These are phyloP conservation scores for Ctenodactylus gundi DNA, from an alignment of 2,113 vertebrate species.

Conservation along the genomic window DNA sequence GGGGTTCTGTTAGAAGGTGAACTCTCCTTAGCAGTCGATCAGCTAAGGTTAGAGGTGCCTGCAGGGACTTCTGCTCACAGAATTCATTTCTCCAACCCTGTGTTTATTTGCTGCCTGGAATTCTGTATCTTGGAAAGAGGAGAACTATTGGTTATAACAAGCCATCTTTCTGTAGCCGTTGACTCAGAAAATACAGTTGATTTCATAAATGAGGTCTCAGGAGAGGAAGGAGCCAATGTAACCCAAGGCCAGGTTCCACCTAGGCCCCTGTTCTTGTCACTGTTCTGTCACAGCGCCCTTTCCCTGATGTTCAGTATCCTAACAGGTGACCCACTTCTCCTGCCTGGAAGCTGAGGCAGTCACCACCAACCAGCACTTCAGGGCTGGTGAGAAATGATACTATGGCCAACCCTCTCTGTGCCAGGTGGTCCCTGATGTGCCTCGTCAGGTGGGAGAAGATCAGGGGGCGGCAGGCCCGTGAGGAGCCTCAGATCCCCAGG, in stretches of 20 bases:
- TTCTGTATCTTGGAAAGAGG: neutral
- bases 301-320: neutral
- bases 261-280: rapidly evolving
- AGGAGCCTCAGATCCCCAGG: neutral
- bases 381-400: neutral
- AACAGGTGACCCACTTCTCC: neutral
- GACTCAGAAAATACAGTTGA: rapidly evolving
- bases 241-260: neutral
- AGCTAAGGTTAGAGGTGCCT: rapidly evolving
- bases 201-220: neutral
- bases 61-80: neutral
- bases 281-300: rapidly evolving
- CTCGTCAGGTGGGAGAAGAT: neutral
- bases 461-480: neutral
- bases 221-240: neutral
- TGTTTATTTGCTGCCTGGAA: neutral
- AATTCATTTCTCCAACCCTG: neutral
- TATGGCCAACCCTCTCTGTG: neutral
- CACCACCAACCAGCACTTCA: neutral
- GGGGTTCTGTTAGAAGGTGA: neutral
- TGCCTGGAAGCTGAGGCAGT: neutral
- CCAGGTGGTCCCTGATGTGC: neutral
- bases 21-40: neutral
- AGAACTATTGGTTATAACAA: too few relatives aligned
- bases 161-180: neutral